phyloP scores from a whole-genome alignment of 2,888 invertebrate genomes.

The Polyommatus iphigenia region DNA sequence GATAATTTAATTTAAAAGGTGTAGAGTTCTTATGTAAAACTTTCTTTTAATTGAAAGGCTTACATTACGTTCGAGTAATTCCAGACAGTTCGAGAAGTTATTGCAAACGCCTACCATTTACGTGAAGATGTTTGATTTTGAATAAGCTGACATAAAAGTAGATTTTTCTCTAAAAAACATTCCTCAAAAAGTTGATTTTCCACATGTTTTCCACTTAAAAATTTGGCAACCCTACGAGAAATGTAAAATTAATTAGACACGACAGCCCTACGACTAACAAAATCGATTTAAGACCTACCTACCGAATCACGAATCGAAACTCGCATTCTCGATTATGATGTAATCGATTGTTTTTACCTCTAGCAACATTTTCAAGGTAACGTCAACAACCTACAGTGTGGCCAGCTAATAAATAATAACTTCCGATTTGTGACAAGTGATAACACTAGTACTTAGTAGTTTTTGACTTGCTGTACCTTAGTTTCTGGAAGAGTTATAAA shows the following conservation, averaged over 20 bases:
- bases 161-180: neutral
- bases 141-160: neutral
- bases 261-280: neutral
- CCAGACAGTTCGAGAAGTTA: neutral
- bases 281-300: neutral
- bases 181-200: too few species aligned
- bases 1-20: conserved; percentile 8
- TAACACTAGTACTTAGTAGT: conserved; percentile 10
- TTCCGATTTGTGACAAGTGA: conserved; percentile 43
- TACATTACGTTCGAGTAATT: neutral
- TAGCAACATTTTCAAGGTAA: conserved; percentile 57
- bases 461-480: neutral
- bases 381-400: conserved; percentile 55
- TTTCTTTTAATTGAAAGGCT: conserved; percentile 23
- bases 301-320: conserved; percentile 15
- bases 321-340: conserved; percentile 45
- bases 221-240: neutral
- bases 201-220: too few species aligned
- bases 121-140: neutral
- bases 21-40: conserved; percentile 6
- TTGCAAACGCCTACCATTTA: neutral
- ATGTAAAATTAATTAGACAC: neutral
- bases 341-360: conserved; percentile 57
- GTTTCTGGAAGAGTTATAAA: too few species aligned
- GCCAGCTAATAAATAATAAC: neutral